Base-by-base conservation (phyloP, 2,888 invertebrate genomes). In the Apodemia zela region DNA sequence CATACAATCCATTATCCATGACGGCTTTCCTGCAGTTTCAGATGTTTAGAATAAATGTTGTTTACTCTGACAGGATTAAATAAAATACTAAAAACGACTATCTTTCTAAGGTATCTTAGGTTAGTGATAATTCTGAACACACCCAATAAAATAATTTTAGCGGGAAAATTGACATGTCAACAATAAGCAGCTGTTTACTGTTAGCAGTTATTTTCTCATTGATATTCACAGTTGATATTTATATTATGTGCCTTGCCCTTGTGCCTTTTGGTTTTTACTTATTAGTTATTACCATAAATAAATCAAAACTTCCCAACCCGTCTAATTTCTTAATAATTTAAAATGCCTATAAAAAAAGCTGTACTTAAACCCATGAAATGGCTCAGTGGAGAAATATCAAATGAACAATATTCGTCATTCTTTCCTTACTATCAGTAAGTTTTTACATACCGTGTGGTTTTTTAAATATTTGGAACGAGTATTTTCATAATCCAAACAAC, bases 391-490 rank as follows among this genome's bases (percentile, higher is more conserved):
- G 82, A 84, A 78, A 72, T 88, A 66, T 69, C 74, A 35, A 78
- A 82, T 71, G 80, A 83, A 59, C 78, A 80, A 63, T 81, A 77
- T 71, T 73, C 81, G 66, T 82, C 83, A 1, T 78, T 72, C 61
- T 87, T 87, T 72, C 78, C 79, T 64, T 81, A 82, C 69, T 90
- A 85, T 68, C 73, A 80, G 89, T 89, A 82, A 82, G 85, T 76
- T 71, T 69, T 69, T 66, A 67, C 67, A 57, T 42, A 66, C 8
- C 5, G 33, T 33, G 33, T 33, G 29, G n/a, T n/a, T 8, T 33
- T 8, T 33, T 33, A 8, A 8, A 33, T 33, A 33, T 33, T 7
- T 8, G 8, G 8, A 33, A 33, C 33, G 33, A 33, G 33, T 33
- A 33, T 33, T 2, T 25, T 2, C 25, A 25, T 25, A 25, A 25